These are phyloP conservation scores for Drosophila meridionalis DNA, from an alignment of 2,888 invertebrate species.

Conservation along the genomic window DNA sequence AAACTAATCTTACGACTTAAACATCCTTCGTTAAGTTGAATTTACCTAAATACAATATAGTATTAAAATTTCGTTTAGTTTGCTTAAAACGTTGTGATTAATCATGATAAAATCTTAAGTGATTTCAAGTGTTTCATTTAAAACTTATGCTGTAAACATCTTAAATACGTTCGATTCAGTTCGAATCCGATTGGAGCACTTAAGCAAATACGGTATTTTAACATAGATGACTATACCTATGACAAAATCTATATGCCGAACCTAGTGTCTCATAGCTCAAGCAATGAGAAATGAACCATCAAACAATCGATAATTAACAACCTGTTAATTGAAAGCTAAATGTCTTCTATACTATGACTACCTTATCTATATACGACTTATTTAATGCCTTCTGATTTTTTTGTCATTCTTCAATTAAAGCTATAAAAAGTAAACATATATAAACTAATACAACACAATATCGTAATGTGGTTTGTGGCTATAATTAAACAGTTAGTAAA, in stretches of 20 bases:
- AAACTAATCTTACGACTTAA: too few species aligned
- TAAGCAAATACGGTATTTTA: too few species aligned
- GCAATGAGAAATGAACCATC: background rate
- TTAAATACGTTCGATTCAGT: too few species aligned
- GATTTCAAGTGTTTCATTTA: too few species aligned
- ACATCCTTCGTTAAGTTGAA: too few species aligned
- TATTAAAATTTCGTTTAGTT: too few species aligned
- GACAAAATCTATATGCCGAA: background rate
- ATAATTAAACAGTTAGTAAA: slow-evolving; percentile 16
- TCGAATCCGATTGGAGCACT: too few species aligned
- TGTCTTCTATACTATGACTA: background rate
- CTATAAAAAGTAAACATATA: background rate
- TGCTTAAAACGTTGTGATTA: too few species aligned
- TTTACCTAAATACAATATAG: too few species aligned
- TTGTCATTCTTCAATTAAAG: background rate
- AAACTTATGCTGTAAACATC: too few species aligned
- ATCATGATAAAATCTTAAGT: too few species aligned
- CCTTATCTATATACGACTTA: background rate
- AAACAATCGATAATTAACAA: background rate
- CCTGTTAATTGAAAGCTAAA: slow-evolving; percentile 2
- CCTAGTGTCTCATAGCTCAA: background rate
- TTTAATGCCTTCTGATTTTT: background rate
- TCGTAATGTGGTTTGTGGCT: slow-evolving; percentile 23
- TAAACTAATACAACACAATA: background rate
- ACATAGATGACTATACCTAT: too few species aligned